Conservation (phyloP, 2,888 invertebrate species). For the Theodoxus fluviatilis region DNA sequence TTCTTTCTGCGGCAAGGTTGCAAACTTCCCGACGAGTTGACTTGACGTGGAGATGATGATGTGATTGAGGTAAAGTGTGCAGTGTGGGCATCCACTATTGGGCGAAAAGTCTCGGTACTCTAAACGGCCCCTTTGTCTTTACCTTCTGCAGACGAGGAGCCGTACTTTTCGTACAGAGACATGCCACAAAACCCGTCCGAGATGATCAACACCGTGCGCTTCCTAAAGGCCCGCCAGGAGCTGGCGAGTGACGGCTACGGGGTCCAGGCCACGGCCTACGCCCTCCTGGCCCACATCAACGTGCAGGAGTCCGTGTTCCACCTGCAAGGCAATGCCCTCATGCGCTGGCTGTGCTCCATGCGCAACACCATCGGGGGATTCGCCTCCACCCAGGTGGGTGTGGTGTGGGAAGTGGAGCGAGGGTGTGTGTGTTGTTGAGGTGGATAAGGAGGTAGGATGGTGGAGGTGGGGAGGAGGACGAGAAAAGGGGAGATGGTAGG, state of each 20-base stretch:
- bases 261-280: slow-evolving; percentile 91
- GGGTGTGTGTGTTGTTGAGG: no score
- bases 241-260: slow-evolving; percentile 88
- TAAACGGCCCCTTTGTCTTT: neutral
- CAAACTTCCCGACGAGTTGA: no score
- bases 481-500: no score
- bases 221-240: slow-evolving; percentile 80
- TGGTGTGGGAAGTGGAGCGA: no score
- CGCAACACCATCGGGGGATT: slow-evolving; percentile 61
- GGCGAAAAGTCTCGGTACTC: no score
- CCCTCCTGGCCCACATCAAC: slow-evolving; percentile 78
- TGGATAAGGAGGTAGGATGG: no score
- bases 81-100: no score
- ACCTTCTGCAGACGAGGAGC: slow-evolving; percentile 29
- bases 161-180: slow-evolving; percentile 58
- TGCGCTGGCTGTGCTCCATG: slow-evolving; percentile 63
- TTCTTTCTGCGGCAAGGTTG: no score
- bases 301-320: slow-evolving; percentile 44
- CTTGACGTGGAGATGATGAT: no score
- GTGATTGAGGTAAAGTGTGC: no score
- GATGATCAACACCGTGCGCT: slow-evolving; percentile 70
- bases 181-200: slow-evolving; percentile 56
- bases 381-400: slow-evolving; percentile 59
- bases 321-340: slow-evolving; percentile 51
- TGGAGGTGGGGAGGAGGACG: no score